phyloP scores from a whole-genome alignment of 92 coral and sea anemone genomes.

The Pocillopora meandrina region DNA sequence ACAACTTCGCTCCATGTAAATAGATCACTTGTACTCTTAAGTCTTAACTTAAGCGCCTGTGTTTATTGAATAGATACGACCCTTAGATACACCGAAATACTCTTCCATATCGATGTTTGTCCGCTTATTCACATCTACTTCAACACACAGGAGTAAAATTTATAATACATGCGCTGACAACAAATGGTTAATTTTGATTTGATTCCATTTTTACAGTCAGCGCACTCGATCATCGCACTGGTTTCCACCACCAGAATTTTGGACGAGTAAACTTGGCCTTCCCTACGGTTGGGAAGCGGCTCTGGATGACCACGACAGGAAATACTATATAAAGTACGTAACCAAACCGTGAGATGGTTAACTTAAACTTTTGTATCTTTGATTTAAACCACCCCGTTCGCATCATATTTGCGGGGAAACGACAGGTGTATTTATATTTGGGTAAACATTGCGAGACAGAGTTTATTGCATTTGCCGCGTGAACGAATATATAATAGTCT shows the following conservation, averaged over 20 bases:
- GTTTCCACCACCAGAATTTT: constrained; percentile 92
- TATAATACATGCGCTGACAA: not conserved
- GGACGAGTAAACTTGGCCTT: constrained; percentile 82
- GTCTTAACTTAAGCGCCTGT: constrained; percentile 11
- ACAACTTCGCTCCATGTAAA: not conserved
- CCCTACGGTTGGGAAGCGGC: constrained; percentile 97
- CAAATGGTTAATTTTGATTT: not conserved
- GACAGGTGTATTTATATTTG: constrained; percentile 4
- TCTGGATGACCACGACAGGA: constrained; percentile 60
- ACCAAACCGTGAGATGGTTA: not conserved
- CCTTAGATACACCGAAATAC: constrained; percentile 5
- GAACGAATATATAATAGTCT: not conserved
- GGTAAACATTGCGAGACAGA: constrained; percentile 4
- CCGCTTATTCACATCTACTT: not conserved
- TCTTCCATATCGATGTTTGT: not conserved
- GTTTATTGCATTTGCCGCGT: not conserved
- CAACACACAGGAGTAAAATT: too few relatives aligned
- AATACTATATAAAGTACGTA: constrained; percentile 93
- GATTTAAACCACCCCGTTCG: not conserved
- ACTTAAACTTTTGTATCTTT: not conserved
- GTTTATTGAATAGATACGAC: not conserved
- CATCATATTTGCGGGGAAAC: not conserved
- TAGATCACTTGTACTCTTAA: not conserved
- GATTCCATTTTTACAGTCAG: constrained; percentile 43
- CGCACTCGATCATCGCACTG: constrained; percentile 71